Conservation (phyloP, 2,888 invertebrate species). For the Aromia moschata region DNA sequence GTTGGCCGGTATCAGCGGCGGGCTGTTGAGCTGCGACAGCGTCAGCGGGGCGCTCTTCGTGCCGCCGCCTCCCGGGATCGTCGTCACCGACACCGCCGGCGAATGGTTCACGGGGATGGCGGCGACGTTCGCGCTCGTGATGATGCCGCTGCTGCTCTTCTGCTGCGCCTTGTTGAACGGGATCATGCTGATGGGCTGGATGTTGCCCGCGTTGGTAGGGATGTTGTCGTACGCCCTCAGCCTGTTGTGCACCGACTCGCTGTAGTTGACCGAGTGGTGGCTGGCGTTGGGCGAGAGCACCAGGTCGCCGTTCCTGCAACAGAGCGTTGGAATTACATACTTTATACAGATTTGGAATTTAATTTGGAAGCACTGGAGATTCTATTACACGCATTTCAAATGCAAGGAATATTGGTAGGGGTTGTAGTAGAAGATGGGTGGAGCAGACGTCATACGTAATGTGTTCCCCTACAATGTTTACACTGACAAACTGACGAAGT, state of each 20-base stretch:
- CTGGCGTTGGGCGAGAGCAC: slow-evolving; percentile 77
- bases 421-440: too few relatives aligned
- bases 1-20: slow-evolving; percentile 47
- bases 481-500: too few relatives aligned
- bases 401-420: too few relatives aligned
- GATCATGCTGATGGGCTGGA: slow-evolving; percentile 57
- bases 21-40: slow-evolving; percentile 56
- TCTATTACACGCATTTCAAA: too few relatives aligned
- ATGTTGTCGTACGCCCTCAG: slow-evolving; percentile 79
- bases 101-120: slow-evolving; percentile 22
- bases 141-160: slow-evolving; percentile 50
- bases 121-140: slow-evolving; percentile 38
- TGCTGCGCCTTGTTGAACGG: slow-evolving; percentile 55
- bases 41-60: slow-evolving; percentile 59
- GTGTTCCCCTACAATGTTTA: too few relatives aligned
- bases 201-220: slow-evolving; percentile 53
- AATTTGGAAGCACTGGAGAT: too few relatives aligned
- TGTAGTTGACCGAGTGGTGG: slow-evolving; percentile 79
- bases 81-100: slow-evolving; percentile 36
- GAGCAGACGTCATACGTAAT: too few relatives aligned
- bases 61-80: slow-evolving; percentile 52
- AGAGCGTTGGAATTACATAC: too few relatives aligned
- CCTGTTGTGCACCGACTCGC: slow-evolving; percentile 81
- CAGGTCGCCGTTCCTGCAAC: slow-evolving; percentile 83
- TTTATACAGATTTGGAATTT: too few relatives aligned